These are phyloP conservation scores for Lapara coniferarum DNA, from an alignment of 2,888 invertebrate genomes.

Conservation along the genomic window DNA sequence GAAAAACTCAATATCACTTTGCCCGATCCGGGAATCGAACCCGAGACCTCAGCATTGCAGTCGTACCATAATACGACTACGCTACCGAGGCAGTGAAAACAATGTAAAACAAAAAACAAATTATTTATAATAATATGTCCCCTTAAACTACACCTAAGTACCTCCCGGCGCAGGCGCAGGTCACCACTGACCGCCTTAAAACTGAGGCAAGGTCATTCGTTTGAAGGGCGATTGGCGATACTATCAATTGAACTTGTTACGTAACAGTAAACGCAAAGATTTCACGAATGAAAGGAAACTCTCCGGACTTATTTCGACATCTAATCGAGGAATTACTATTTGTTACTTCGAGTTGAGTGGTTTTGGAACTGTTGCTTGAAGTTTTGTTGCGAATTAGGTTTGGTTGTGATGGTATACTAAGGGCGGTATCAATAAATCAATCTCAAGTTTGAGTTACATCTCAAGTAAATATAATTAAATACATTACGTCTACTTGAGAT, in stretches of 20 bases:
- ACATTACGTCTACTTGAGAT: no score
- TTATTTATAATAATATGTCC: not conserved
- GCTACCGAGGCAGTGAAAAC: no score
- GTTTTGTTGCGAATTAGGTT: not conserved
- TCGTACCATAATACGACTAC: no score
- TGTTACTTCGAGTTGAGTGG: not conserved
- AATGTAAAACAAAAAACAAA: not conserved
- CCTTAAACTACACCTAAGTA: not conserved
- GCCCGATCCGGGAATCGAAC: no score
- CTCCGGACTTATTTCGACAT: conserved; percentile 3
- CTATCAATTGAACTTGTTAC: conserved; percentile 26
- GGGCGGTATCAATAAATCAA: no score
- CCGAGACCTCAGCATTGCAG: no score
- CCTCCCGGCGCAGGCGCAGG: conserved; percentile 14
- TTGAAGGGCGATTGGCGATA: conserved; percentile 24
- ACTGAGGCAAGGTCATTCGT: conserved; percentile 28
- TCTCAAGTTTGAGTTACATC: no score
- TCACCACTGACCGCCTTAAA: conserved; percentile 24
- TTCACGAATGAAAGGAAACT: conserved; percentile 24
- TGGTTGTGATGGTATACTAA: no score
- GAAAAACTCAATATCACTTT: no score
- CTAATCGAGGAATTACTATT: conserved; percentile 1
- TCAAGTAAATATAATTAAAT: no score
- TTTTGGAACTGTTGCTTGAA: not conserved
- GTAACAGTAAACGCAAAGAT: conserved; percentile 14